Evolutionary conservation across 2,113 vertebrate species (phyloP).

Genomic region (Sakesphorus luctuosus): DNA sequence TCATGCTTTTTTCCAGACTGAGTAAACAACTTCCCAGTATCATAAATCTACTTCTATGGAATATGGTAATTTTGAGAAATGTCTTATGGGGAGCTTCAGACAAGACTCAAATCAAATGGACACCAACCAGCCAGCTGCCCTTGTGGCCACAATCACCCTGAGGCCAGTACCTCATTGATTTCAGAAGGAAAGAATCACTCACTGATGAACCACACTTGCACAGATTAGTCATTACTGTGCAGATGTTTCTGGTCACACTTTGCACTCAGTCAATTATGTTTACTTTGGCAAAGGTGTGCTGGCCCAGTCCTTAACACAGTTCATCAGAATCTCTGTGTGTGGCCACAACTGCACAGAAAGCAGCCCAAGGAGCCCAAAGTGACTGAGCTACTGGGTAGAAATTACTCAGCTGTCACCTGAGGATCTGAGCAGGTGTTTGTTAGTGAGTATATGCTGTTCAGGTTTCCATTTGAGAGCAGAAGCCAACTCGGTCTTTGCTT

Average conservation of each 20-base stretch:
- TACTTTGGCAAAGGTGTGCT: not conserved
- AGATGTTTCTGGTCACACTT: not conserved
- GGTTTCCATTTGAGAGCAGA: not conserved
- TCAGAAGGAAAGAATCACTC: not conserved
- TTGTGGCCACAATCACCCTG: accelerated
- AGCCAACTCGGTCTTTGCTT: not conserved
- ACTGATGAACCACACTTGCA: not conserved
- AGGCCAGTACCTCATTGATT: not conserved
- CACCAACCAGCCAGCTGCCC: not conserved
- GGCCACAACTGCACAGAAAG: not conserved
- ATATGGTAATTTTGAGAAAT: not conserved
- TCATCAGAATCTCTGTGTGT: not conserved
- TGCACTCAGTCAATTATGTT: not conserved
- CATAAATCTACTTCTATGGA: not conserved
- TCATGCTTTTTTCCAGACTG: not conserved
- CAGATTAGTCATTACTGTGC: not conserved
- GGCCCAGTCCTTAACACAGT: not conserved
- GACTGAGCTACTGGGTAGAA: not conserved
- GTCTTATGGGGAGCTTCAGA: not conserved
- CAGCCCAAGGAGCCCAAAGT: not conserved
- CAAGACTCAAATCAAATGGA: not conserved
- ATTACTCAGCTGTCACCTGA: not conserved
- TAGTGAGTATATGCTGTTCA: not conserved
- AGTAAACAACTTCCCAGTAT: not conserved
- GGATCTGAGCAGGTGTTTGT: not conserved